Evolutionary conservation across 2,797 vertebrate genomes (phyloP), one percentile per base, ranked within the genome.

Genomic region (Acanthurus lineatus): DNA sequence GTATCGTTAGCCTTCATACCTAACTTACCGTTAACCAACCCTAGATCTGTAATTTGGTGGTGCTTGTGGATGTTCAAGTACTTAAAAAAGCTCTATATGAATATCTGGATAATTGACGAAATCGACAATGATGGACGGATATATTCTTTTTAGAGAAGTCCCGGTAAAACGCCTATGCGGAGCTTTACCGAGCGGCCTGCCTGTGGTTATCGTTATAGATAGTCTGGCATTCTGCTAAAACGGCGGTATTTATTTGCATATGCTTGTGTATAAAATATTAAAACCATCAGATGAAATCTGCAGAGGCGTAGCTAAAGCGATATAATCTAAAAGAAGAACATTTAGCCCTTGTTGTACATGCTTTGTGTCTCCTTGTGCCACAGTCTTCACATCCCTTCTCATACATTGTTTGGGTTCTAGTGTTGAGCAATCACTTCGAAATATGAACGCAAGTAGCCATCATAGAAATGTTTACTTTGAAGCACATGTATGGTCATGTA

Each of bases 131-230:
- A 25, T 58, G n/a, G n/a, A 19, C 6, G 2, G 9, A 38, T 67
- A 3, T 49, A 40, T 68, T 20, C 16, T 28, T 9, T 20, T 11
- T 38, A 5, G 7, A 5, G 7, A 48, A 64, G 17, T 58, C 40
- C 2, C 6, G 9, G 42, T 79, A 17, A 73, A 87, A 84, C 76
- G 79, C 81, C 81, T 73, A 32, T 86, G 82, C 73, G 42, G 78
- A 38, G 75, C 59, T 82, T 62, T 20, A 52, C n/a, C 3, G 9
- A 77, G 62, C 73, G 84, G 88, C 88, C 87, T 89, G 56, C 52
- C 1, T 14, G 16, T 9, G 12, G 11, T 28, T 61, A 16, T 17
- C 47, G 19, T 20, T 48, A 5, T 17, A 16, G 52, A 7, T 66
- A 32, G 51, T 73, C 49, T 56, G 45, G 3, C 70, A 35, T 77